phyloP scores from a whole-genome alignment of 2,113 vertebrate species.

The Eulemur macaco region DNA sequence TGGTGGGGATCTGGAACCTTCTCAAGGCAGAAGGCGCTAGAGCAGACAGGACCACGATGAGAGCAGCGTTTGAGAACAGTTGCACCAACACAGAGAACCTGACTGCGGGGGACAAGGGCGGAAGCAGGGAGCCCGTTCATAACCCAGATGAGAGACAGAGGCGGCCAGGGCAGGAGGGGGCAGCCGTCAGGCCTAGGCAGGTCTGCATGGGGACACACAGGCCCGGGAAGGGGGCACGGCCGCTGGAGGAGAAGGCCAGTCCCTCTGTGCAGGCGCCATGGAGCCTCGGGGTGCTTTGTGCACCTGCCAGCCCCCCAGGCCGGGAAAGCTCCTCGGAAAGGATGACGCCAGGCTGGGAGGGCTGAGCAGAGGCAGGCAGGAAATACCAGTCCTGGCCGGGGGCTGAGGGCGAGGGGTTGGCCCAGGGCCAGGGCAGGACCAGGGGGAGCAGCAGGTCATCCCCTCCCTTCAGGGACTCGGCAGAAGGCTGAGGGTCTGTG shows the following conservation, averaged over 20 bases:
- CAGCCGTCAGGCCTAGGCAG: neutral
- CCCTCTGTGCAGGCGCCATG: too few species aligned
- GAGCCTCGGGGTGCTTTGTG: neutral
- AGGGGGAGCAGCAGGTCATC: too few species aligned
- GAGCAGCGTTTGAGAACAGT: neutral
- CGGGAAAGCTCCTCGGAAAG: too few species aligned
- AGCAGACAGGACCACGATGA: neutral
- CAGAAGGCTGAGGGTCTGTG: neutral
- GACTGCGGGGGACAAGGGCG: rapidly evolving
- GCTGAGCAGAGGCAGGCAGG: neutral
- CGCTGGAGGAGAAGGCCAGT: neutral
- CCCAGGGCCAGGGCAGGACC: neutral
- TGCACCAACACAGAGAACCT: too few species aligned
- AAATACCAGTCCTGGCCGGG: neutral
- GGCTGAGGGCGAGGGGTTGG: neutral
- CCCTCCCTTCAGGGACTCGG: neutral
- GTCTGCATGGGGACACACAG: neutral
- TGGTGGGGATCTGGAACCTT: neutral
- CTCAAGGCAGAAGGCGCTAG: neutral
- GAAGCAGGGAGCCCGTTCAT: neutral
- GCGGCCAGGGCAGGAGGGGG: neutral
- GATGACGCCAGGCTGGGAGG: neutral
- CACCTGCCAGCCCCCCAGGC: neutral
- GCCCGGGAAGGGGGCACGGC: neutral
- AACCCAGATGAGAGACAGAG: neutral